These are phyloP conservation scores for Ctenomys sociabilis DNA, from an alignment of 2,113 vertebrate species.

Conservation along the genomic window DNA sequence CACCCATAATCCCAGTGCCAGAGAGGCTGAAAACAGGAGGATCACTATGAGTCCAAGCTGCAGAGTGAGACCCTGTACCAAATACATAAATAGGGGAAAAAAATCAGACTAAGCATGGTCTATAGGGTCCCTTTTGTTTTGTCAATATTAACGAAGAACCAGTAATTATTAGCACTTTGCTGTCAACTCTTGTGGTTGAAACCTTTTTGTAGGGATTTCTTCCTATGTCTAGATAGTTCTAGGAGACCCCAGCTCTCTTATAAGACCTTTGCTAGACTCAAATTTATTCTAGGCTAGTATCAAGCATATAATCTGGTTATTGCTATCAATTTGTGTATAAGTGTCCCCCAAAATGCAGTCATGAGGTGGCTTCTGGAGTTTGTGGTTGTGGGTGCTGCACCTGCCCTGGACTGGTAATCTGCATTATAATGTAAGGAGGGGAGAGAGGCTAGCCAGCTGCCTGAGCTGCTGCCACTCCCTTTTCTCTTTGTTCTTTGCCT, in stretches of 20 bases:
- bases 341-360: too few relatives aligned
- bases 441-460: too few relatives aligned
- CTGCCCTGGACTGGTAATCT: too few relatives aligned
- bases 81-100: not conserved
- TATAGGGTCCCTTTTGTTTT: not conserved
- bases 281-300: not conserved
- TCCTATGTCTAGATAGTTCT: not conserved
- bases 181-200: constrained; percentile 14
- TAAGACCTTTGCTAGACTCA: not conserved
- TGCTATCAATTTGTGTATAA: not conserved
- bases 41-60: too few relatives aligned
- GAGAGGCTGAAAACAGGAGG: too few relatives aligned
- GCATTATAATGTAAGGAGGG: too few relatives aligned
- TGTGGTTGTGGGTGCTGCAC: too few relatives aligned
- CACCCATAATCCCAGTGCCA: too few relatives aligned
- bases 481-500: too few relatives aligned
- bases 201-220: not conserved
- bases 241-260: not conserved
- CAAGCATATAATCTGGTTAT: not conserved
- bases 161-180: not conserved
- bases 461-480: too few relatives aligned
- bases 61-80: too few relatives aligned
- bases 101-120: not conserved
- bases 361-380: too few relatives aligned
- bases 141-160: not conserved